Percentiles rank a stretch among this genome's conserved stretches.
Conservation (phyloP, 1,140 invertebrate species). For the Procambarus clarkii region DNA sequence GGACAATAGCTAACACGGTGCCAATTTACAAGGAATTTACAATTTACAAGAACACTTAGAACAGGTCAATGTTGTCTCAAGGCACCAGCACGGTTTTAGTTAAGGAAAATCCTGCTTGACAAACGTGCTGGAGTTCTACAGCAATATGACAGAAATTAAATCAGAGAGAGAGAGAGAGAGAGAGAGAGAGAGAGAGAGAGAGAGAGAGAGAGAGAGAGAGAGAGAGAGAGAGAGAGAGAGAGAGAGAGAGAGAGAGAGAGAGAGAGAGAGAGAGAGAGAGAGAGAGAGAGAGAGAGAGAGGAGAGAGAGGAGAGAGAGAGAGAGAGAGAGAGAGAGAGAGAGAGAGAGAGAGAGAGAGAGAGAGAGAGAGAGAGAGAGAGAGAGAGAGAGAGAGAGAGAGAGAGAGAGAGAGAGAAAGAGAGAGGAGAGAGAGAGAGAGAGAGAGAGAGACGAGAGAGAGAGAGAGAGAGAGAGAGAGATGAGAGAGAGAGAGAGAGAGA, state of each 20-base stretch:
- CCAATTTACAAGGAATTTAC: too few species aligned
- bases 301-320: background rate
- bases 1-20: too few species aligned
- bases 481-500: too few species aligned
- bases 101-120: too few species aligned
- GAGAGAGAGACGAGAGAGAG: too few species aligned
- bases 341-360: background rate
- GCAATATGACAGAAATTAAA: too few species aligned
- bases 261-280: background rate
- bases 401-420: too few species aligned
- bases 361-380: background rate
- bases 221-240: background rate
- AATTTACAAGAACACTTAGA: too few species aligned
- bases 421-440: slow-evolving; percentile 28
- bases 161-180: background rate
- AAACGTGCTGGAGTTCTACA: background rate
- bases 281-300: slow-evolving; percentile 3
- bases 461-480: too few species aligned
- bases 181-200: background rate
- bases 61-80: too few species aligned
- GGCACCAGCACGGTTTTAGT: too few species aligned
- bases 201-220: background rate
- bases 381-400: slow-evolving; percentile 22
- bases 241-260: background rate
- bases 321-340: background rate